These are phyloP conservation scores for Coelogynopora nodosa DNA, from an alignment of 2,888 invertebrate species.

Conservation along the genomic window DNA sequence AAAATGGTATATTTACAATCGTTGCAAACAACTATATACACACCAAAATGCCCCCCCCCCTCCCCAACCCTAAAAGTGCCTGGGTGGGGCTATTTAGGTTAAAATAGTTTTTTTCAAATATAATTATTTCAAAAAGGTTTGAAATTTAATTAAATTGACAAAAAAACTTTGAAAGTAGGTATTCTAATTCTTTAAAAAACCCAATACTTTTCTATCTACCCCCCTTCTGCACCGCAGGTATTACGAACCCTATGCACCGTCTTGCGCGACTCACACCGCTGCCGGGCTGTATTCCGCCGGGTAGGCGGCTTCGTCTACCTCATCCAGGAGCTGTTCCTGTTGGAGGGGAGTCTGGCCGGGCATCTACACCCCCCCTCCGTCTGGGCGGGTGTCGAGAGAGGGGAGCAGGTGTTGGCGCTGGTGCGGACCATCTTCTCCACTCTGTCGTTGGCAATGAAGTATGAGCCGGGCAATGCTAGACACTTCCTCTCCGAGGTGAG, in stretches of 20 bases:
- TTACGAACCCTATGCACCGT: conserved; percentile 72
- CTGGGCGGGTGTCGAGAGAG: conserved; percentile 63
- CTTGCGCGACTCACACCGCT: conserved; percentile 88
- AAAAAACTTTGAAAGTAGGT: no score
- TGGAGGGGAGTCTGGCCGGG: conserved; percentile 70
- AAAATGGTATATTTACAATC: no score
- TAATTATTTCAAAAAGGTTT: no score
- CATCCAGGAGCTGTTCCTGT: conserved; percentile 84
- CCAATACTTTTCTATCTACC: no score
- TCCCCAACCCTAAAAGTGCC: no score
- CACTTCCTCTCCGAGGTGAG: conserved; percentile 88
- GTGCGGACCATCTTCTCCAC: conserved; percentile 86
- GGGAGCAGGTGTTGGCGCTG: conserved; percentile 73
- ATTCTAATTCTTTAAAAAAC: no score
- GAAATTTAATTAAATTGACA: no score
- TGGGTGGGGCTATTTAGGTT: no score
- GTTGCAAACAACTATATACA: no score
- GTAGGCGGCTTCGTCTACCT: conserved; percentile 96
- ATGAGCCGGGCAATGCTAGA: conserved; percentile 96
- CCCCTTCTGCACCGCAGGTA: no score
- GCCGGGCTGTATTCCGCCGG: conserved; percentile 90
- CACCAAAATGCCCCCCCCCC: no score
- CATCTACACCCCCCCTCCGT: conserved; percentile 64
- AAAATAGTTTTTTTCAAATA: no score
- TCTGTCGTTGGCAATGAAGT: conserved; percentile 92